A percentile compares a stretch with the other conserved stretches of the same genome.
Evolutionary conservation across 2,113 vertebrate species (phyloP).

Genomic region (Litocranius walleri): DNA sequence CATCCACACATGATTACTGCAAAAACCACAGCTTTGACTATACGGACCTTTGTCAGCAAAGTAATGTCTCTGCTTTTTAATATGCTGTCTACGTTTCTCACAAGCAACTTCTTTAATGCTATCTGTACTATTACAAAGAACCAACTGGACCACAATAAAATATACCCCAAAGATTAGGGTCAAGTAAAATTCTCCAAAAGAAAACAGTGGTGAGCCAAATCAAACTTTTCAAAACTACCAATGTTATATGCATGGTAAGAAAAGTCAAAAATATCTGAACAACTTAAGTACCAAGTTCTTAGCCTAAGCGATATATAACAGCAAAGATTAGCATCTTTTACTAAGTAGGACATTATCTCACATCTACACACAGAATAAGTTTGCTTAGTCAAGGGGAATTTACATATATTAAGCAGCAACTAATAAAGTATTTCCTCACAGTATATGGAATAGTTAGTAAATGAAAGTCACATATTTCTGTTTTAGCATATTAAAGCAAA

Average conservation of each 20-base stretch:
- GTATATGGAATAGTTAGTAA: not conserved
- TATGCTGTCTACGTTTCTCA: not conserved
- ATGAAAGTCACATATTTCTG: not conserved
- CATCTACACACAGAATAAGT: not conserved
- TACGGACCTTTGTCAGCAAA: not conserved
- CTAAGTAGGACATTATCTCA: not conserved
- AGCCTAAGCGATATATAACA: not conserved
- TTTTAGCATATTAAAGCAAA: constrained; percentile 14
- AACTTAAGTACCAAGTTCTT: constrained; percentile 21
- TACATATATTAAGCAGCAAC: not conserved
- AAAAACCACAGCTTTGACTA: not conserved
- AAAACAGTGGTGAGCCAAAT: not conserved
- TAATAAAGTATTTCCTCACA: not conserved
- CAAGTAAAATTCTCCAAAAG: constrained; percentile 23
- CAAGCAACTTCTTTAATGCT: not conserved
- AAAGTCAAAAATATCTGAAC: not conserved
- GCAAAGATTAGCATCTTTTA: not conserved
- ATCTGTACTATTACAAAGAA: not conserved
- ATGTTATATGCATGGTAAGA: not conserved
- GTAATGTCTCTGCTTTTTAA: not conserved
- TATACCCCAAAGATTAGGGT: not conserved
- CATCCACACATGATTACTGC: not conserved
- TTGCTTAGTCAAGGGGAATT: not conserved
- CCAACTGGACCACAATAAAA: not conserved
- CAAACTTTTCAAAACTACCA: constrained; percentile 22